phyloP scores from a whole-genome alignment of 2,797 vertebrate genomes.

The Antrozous pallidus region DNA sequence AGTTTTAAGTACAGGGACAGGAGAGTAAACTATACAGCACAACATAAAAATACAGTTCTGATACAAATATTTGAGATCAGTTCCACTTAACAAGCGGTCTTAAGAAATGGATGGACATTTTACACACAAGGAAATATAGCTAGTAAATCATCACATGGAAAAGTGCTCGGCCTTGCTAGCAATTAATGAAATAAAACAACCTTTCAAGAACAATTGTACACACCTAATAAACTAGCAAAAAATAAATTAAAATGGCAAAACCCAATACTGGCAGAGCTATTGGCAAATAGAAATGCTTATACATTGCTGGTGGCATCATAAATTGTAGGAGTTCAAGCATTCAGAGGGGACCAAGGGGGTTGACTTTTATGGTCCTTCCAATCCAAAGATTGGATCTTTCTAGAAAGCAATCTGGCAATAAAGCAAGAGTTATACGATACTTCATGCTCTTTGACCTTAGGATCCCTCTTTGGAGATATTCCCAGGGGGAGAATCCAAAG shows the following conservation, averaged over 20 bases:
- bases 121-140: constrained; percentile 68
- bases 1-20: constrained; percentile 77
- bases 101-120: constrained; percentile 76
- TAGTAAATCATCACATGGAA: constrained; percentile 57
- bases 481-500: constrained; percentile 63
- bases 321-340: constrained; percentile 71
- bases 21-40: constrained; percentile 73
- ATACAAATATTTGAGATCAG: constrained; percentile 69
- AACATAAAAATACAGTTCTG: constrained; percentile 82
- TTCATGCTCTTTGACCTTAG: constrained; percentile 74
- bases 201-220: constrained; percentile 66
- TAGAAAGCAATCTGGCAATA: constrained; percentile 68
- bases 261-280: constrained; percentile 60
- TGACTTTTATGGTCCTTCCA: constrained; percentile 72
- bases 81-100: constrained; percentile 71
- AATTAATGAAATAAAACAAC: constrained; percentile 71
- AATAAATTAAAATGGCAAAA: constrained; percentile 73
- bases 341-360: not conserved
- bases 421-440: constrained; percentile 75
- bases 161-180: constrained; percentile 63
- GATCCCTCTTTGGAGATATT: constrained; percentile 65
- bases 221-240: constrained; percentile 53
- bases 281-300: constrained; percentile 70
- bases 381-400: constrained; percentile 70
- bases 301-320: constrained; percentile 75